Evolutionary conservation across 2,113 vertebrate species (phyloP), one percentile per base, ranked within the genome.

Genomic region (Illadopsis cleaveri): DNA sequence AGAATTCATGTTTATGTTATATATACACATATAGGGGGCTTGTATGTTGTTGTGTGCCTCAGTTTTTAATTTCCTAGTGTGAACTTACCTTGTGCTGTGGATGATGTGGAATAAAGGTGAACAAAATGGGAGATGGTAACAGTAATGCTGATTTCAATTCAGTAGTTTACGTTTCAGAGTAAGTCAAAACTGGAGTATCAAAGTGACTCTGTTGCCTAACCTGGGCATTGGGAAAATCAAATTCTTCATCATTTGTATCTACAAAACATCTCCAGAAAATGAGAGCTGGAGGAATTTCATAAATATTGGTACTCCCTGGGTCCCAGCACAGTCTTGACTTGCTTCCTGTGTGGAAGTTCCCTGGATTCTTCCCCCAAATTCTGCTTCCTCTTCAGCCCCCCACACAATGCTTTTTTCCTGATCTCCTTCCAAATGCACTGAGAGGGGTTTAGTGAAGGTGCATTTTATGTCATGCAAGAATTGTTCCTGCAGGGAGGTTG

Each of bases 391-490:
- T 76, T 45, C 17, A 18, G 19, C 48, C 5, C 42, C 6, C 15
- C 3, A 6, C 15, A 6, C 4, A 0, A 9, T 28, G 30, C 19
- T 58, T 64, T 64, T 62, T 37, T 20, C 27, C 66, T 47, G 18
- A 10, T 54, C 17, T 61, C 6, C 66, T 22, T 40, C 6, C 4
- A 51, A 35, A 38, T 27, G 30, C 10, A 1, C 3, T 1, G 69
- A 15, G 24, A 17, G 30, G 40, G 2, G 30, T 64, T 66, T 23
- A 30, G 6, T 3, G 7, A 1, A 9, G 42, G 10, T 58, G 40
- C 40, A 7, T 37, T 31, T 79, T 33, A 6, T 22, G 1, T 20
- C 27, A 0, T 35, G 2, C 17, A 3, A 2, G 23, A 3, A 1
- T 7, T 35, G 25, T 10, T 35, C 20, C 9, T 38, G 23, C 28